phyloP scores from a whole-genome alignment of 1,140 invertebrate species.

The Aricia agestis region DNA sequence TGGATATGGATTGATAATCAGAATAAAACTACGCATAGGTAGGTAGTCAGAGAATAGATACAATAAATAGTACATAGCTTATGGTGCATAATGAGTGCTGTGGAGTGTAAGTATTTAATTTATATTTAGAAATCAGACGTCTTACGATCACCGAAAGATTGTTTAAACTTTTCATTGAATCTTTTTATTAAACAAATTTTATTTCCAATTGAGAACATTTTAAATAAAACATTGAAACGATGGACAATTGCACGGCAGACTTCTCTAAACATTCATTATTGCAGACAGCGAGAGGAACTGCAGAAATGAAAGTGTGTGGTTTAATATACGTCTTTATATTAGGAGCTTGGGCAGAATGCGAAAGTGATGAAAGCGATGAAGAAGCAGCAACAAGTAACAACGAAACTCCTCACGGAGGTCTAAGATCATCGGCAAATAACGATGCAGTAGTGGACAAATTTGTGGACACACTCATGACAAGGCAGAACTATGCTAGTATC shows the following conservation, averaged over 20 bases:
- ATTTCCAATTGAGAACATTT: neutral
- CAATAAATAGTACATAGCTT: no score
- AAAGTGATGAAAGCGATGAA: conserved; percentile 17
- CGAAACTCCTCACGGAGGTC: conserved; percentile 25
- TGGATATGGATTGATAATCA: no score
- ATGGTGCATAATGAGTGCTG: no score
- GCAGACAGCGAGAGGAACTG: neutral
- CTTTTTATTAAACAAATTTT: neutral
- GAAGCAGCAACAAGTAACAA: conserved; percentile 20
- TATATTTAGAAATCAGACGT: no score
- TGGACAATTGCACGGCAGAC: neutral
- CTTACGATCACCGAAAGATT: neutral
- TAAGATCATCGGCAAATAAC: conserved; percentile 33
- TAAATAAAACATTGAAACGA: neutral
- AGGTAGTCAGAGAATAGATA: no score
- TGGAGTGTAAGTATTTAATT: no score
- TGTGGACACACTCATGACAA: conserved; percentile 54
- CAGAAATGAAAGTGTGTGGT: neutral
- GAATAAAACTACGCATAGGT: no score
- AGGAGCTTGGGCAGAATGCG: neutral
- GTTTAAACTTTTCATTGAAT: neutral
- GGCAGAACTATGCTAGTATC: conserved; percentile 57
- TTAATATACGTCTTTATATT: neutral
- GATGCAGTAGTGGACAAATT: conserved; percentile 57
- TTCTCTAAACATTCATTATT: neutral